Evolutionary conservation across 1,140 invertebrate species (phyloP).

Genomic region (Apis cerana): DNA sequence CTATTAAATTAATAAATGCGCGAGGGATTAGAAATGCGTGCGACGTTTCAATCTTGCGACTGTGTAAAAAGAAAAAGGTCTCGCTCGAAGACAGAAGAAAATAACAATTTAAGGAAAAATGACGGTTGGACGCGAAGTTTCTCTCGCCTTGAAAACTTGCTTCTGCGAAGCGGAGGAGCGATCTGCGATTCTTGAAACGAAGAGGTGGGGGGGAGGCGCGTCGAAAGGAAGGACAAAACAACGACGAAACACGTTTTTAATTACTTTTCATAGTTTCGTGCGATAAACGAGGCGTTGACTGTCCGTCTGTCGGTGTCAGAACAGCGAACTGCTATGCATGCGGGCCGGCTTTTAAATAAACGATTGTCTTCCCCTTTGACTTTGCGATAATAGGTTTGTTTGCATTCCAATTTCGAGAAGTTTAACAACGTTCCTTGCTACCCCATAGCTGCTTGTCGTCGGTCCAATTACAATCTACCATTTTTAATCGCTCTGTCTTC

Average conservation of each 20-base stretch:
- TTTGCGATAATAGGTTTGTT: conserved; percentile 79
- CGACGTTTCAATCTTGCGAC: too few relatives aligned
- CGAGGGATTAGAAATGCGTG: too few relatives aligned
- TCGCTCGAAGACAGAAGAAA: not conserved
- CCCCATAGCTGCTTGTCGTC: not conserved
- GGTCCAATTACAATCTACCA: not conserved
- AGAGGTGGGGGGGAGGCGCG: conserved; percentile 8
- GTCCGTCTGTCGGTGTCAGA: conserved; percentile 42
- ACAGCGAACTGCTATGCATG: conserved; percentile 47
- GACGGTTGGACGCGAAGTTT: not conserved
- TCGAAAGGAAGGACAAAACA: conserved; percentile 10
- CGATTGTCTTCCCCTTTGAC: conserved; percentile 76
- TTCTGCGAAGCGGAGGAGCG: not conserved
- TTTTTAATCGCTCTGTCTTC: not conserved
- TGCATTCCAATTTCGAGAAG: conserved; percentile 77
- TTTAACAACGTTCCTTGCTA: conserved; percentile 68
- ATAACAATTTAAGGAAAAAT: too few relatives aligned
- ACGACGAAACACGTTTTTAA: conserved; percentile 70
- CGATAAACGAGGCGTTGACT: conserved; percentile 69
- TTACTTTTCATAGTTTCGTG: conserved; percentile 79
- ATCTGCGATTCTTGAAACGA: conserved; percentile 21
- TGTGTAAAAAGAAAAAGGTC: too few relatives aligned
- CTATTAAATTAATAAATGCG: too few relatives aligned
- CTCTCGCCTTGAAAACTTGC: too few relatives aligned
- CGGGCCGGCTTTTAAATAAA: conserved; percentile 73